Evolutionary conservation across 2,797 vertebrate species (phyloP), one percentile per base, ranked within the genome.

Genomic region (Arnoldichthys spilopterus): DNA sequence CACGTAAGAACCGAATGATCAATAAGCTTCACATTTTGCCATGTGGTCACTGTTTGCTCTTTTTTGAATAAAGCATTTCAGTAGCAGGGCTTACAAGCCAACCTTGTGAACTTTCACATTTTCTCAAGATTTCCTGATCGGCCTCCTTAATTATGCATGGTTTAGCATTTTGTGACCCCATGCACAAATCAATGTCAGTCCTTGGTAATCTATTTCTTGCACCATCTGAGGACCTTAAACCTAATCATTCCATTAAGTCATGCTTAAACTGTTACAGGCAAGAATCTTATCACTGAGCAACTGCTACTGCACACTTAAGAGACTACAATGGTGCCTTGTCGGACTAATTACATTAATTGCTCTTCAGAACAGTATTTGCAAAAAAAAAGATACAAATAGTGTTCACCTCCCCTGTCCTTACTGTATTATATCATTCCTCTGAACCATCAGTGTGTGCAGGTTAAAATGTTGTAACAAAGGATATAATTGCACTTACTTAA

Each of bases 61-160:
- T 76, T n/a, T 74, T 40, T 53, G 63, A 76, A 62, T 82, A 75
- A 72, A 80, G 67, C 73, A 45, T 67, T 80, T 76, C 59, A 64
- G 64, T 78, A 61, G 64, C 49, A 70, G 68, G 47, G 61, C 37
- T 83, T 79, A 79, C 54, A 76, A 80, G 76, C 24, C 51, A 37
- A 78, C 82, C 77, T 80, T 72, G 40, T 79, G 76, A 78, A 80
- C 78, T 61, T 62, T 78, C 74, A 83, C 77, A 83, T 82, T 78
- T 69, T 64, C 67, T 16, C 59, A 37, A 59, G 72, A 71, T 75
- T 83, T 78, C 61, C 26, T 67, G 43, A 74, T 74, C 82, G 28
- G 47, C 47, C 68, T 80, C 77, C 54, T 82, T 64, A 79, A 79
- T 79, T 71, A 77, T 73, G 40, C 40, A 70, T 67, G 73, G 62